Evolutionary conservation across 2,113 vertebrate species (phyloP), one percentile per base, ranked within the genome.

Genomic region (Dasyurus viverrinus): DNA sequence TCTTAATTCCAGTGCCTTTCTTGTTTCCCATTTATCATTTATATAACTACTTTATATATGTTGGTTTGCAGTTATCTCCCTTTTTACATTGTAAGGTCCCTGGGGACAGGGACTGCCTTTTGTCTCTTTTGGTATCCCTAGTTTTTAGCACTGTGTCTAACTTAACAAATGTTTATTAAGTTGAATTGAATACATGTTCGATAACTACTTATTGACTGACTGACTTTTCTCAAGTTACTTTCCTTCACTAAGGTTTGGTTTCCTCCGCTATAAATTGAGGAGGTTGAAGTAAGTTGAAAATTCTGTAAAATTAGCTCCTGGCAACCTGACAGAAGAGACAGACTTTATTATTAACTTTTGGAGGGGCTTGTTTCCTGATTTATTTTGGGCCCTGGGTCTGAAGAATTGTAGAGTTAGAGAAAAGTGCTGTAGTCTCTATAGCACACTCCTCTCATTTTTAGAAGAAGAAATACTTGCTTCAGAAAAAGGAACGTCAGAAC

Each of bases 261-360:
- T 84, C 68, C 19, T 23, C 68, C 22, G 22, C 68, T 42, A 42
- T 84, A 84, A 84, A 84, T 42, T 23, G 68, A 84, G 68, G 68
- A 16, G 68, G n/a, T 42, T 84, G 68, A 84, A 84, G 16, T 84
- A 84, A 42, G 19, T 42, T 84, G 68, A 42, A 84, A 84, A 42
- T 84, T 84, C 68, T 84, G 42, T 84, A 84, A 84, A 84, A 84
- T 84, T 84, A 84, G 68, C 68, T 84, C n/a, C n/a, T 84, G n/a
- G 68, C 16, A 84, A 84, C 36, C n/a, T 42, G 42, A 84, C 42
- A 84, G 68, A 84, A 84, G 36, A 84, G 6, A 19, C 68, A 84
- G 68, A 84, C n/a, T 84, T 84, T 42, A 84, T 84, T 23, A 42
- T 84, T 84, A 84, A 84, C 68, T 42, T 84, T 84, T 57, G 50